These are phyloP conservation scores for Delphinus delphis DNA, from an alignment of 2,113 vertebrate genomes.

Conservation along the genomic window DNA sequence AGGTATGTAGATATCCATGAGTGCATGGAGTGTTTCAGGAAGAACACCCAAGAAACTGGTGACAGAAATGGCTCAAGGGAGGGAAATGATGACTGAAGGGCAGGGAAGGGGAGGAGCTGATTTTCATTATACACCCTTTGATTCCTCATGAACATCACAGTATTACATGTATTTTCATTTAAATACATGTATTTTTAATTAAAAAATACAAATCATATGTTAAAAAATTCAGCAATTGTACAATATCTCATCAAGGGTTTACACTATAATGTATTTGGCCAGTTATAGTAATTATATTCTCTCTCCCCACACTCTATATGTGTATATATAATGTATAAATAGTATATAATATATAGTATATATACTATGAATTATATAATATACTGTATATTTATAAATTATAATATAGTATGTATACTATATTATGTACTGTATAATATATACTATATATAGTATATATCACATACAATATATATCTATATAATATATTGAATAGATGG, in stretches of 20 bases:
- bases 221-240: not conserved
- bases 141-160: not conserved
- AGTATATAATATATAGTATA: no score
- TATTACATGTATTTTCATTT: not conserved
- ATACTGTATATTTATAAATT: no score
- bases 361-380: not conserved
- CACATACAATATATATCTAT: not conserved
- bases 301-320: not conserved
- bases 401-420: not conserved
- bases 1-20: not conserved
- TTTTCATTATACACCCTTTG: not conserved
- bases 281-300: not conserved
- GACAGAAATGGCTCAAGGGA: not conserved
- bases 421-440: not conserved
- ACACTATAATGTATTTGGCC: not conserved
- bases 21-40: not conserved
- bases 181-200: not conserved
- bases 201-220: not conserved
- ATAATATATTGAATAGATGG: no score
- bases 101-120: not conserved
- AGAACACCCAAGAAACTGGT: not conserved
- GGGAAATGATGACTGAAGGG: not conserved
- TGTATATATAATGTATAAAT: not conserved
- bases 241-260: not conserved
- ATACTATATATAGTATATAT: not conserved